Percentiles rank a stretch among this genome's conserved stretches.
These are phyloP conservation scores for Chironex yamaguchii DNA, from an alignment of 30 jellyfish, hydroid and myxozoan species.

Conservation along the genomic window DNA sequence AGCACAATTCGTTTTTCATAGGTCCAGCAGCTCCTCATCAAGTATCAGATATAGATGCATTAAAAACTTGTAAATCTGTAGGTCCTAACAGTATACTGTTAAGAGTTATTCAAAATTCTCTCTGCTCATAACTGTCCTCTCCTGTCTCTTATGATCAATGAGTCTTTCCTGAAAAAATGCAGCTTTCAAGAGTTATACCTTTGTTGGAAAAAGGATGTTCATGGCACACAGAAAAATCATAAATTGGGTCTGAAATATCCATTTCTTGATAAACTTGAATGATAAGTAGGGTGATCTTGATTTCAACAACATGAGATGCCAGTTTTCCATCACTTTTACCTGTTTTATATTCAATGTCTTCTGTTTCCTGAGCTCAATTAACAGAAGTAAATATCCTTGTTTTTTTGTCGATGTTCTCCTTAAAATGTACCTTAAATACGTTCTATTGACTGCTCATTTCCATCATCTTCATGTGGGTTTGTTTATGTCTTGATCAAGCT, in stretches of 20 bases:
- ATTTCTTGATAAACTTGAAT: too few relatives aligned
- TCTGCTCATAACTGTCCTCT: constrained; percentile 46
- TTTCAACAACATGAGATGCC: constrained; percentile 16
- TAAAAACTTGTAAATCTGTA: constrained; percentile 40
- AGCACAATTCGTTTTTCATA: constrained; percentile 15
- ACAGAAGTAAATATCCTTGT: too few relatives aligned
- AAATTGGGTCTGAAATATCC: too few relatives aligned
- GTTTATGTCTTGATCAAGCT: too few relatives aligned
- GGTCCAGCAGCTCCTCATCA: constrained; percentile 54
- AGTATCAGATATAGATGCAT: constrained; percentile 14
- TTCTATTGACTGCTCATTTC: too few relatives aligned
- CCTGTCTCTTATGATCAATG: constrained; percentile 44
- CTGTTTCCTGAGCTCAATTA: too few relatives aligned
- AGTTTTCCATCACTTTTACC: constrained; percentile 36
- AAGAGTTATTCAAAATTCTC: constrained; percentile 32
- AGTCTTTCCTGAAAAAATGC: constrained; percentile 43
- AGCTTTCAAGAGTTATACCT: constrained; percentile 54
- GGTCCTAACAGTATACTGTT: constrained; percentile 62
- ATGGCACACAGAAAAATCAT: too few relatives aligned
- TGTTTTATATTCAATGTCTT: constrained; percentile 11
- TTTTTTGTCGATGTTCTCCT: too few relatives aligned
- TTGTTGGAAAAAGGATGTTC: constrained; percentile 48
- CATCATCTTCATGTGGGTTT: too few relatives aligned
- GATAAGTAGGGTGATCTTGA: too few relatives aligned
- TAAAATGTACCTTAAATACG: too few relatives aligned